Conservation (phyloP, 92 coral and sea anemone species). For the Isaurus tuberculatus region DNA sequence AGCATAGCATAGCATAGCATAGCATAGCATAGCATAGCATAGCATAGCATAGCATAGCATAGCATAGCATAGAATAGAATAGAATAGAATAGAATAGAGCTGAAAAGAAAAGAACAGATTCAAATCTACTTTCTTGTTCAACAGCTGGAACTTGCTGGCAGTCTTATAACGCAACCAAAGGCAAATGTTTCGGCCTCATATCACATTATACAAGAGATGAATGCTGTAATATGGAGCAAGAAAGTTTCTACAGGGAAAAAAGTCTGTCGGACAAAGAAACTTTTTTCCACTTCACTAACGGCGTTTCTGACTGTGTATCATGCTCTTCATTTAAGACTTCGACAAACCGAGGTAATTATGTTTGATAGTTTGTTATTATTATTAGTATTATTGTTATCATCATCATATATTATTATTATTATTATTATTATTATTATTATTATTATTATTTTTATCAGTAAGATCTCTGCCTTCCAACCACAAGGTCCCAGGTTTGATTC, state of each 20-base stretch:
- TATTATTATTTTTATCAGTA: too few relatives aligned
- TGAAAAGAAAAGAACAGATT: too few relatives aligned
- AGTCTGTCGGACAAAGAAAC: neutral
- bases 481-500: too few relatives aligned
- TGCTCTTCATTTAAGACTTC: neutral
- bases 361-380: neutral
- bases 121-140: neutral
- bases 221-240: constrained; percentile 9
- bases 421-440: too few relatives aligned
- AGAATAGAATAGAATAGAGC: too few relatives aligned
- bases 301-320: constrained; percentile 22
- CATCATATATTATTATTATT: too few relatives aligned
- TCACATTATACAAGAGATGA: constrained; percentile 7
- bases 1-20: too few relatives aligned
- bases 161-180: neutral
- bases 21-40: too few relatives aligned
- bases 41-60: too few relatives aligned
- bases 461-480: too few relatives aligned
- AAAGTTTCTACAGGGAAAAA: constrained; percentile 8
- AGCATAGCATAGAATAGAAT: too few relatives aligned
- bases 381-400: neutral
- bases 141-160: constrained; percentile 44
- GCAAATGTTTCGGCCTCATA: constrained; percentile 24
- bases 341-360: neutral
- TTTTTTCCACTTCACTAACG: constrained; percentile 11